Evolutionary conservation across 2,113 vertebrate genomes (phyloP).

Genomic region (Phyllopteryx taeniolatus): DNA sequence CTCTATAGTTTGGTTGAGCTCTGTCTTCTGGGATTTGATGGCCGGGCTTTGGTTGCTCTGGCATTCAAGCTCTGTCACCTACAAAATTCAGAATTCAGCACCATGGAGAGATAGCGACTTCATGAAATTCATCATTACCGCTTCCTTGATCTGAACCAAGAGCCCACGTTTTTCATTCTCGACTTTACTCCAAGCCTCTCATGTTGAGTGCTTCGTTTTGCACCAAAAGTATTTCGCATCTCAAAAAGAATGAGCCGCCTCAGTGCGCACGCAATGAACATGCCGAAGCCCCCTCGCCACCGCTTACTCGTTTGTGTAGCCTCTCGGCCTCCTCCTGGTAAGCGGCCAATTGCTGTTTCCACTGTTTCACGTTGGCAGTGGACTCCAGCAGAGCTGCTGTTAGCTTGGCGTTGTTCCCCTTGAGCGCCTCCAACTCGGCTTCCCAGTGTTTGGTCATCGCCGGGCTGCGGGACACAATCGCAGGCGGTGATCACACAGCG

Average conservation of each 20-base stretch:
- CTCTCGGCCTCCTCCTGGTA: constrained; percentile 98
- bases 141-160: constrained; percentile 11
- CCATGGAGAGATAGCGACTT: background rate
- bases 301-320: constrained; percentile 90
- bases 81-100: constrained; percentile 19
- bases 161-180: background rate
- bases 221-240: constrained; percentile 16
- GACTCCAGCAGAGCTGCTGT: constrained; percentile 96
- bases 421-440: constrained; percentile 93
- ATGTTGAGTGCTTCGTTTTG: constrained; percentile 27
- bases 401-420: constrained; percentile 97
- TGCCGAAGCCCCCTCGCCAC: background rate
- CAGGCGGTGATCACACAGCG: background rate
- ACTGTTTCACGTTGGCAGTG: constrained; percentile 98
- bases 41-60: constrained; percentile 92
- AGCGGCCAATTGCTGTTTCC: constrained; percentile 96
- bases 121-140: constrained; percentile 18
- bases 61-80: constrained; percentile 98
- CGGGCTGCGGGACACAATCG: constrained; percentile 59
- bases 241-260: constrained; percentile 25
- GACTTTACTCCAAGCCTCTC: constrained; percentile 12
- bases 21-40: constrained; percentile 95
- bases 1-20: constrained; percentile 96
- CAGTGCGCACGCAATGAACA: constrained; percentile 24
- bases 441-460: constrained; percentile 95